These are phyloP conservation scores for Cricetomys ansorgei DNA, from an alignment of 2,113 vertebrate genomes.

Conservation along the genomic window DNA sequence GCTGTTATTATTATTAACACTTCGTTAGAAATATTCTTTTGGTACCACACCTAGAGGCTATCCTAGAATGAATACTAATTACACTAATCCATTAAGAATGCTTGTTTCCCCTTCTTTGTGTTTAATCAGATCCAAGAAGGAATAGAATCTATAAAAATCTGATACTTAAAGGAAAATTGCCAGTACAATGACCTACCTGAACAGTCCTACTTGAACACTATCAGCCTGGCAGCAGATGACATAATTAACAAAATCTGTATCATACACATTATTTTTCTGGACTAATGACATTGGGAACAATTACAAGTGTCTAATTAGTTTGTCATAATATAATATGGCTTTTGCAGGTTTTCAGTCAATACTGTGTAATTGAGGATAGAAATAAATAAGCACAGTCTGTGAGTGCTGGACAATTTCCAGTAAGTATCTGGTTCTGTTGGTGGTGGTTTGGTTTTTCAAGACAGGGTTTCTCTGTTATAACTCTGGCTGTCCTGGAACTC, in stretches of 20 bases:
- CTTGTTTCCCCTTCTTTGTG: background rate
- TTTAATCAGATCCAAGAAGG: background rate
- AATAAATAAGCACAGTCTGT: background rate
- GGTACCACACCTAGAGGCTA: background rate
- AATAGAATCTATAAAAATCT: background rate
- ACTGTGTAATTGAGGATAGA: background rate
- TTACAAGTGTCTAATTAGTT: background rate
- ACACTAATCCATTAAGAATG: background rate
- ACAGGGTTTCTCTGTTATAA: too few relatives aligned
- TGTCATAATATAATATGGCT: background rate
- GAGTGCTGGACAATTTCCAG: background rate
- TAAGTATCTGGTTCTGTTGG: background rate
- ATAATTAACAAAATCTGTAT: background rate
- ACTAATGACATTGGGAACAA: background rate
- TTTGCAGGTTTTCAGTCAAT: background rate
- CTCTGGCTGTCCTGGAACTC: too few relatives aligned
- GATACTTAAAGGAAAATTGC: background rate
- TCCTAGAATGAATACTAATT: background rate
- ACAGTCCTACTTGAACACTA: background rate
- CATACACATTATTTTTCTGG: background rate
- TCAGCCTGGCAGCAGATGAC: background rate
- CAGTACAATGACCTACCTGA: background rate
- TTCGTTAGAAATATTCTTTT: too few relatives aligned
- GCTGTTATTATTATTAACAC: background rate
- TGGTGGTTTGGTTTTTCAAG: too few relatives aligned